Evolutionary conservation across 1,140 invertebrate genomes (phyloP).

Genomic region (Nylanderia fulva): DNA sequence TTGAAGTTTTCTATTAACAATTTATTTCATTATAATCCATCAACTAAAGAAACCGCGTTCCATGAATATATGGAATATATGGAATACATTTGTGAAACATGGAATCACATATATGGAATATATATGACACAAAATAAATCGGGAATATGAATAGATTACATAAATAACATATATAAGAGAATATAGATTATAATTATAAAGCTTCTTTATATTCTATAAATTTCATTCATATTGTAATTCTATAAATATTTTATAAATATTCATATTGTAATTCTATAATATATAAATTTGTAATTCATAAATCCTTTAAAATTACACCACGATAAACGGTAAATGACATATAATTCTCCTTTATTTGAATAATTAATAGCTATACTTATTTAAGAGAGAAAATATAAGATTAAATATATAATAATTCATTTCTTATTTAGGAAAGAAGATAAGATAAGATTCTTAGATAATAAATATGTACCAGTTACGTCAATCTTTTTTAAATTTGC

Average conservation of each 20-base stretch:
- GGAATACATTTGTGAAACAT: too few relatives aligned
- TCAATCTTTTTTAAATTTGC: neutral
- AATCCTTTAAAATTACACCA: too few relatives aligned
- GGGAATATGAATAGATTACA: conserved; percentile 8
- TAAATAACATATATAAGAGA: neutral
- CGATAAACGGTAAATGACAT: neutral
- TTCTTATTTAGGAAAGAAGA: too few relatives aligned
- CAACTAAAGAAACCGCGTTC: neutral
- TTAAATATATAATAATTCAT: too few relatives aligned
- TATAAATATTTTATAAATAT: neutral
- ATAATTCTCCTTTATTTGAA: neutral
- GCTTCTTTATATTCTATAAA: neutral
- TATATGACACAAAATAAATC: neutral
- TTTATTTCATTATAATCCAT: conserved; percentile 18
- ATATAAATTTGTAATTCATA: too few relatives aligned
- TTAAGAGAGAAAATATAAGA: too few relatives aligned
- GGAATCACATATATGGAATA: neutral
- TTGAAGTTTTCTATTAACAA: conserved; percentile 34
- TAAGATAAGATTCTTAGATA: neutral
- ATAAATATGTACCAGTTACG: neutral
- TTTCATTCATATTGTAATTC: too few relatives aligned
- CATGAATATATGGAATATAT: neutral
- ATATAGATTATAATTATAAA: neutral
- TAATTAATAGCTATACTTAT: neutral
- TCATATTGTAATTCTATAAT: too few relatives aligned